Evolutionary conservation across 2,888 invertebrate species (phyloP).

Genomic region (Neuroscelio doddi): DNA sequence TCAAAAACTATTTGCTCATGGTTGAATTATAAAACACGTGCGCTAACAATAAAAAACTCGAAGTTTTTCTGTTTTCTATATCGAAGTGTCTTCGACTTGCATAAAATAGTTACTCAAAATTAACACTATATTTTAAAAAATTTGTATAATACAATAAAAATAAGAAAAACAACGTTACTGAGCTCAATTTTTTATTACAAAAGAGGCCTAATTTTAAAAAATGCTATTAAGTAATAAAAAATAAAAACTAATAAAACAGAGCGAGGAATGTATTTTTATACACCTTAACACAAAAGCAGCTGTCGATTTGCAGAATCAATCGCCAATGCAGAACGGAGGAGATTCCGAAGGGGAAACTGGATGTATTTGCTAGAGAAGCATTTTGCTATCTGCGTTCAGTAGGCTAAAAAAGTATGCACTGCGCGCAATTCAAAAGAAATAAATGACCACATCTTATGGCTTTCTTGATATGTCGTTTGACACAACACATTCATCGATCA

Average conservation of each 20-base stretch:
- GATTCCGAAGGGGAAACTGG: slow-evolving; percentile 88
- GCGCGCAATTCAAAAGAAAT: slow-evolving; percentile 27
- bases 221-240: too few relatives aligned
- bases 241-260: neutral
- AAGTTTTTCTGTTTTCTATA: too few relatives aligned
- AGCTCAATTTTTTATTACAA: too few relatives aligned
- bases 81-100: too few relatives aligned
- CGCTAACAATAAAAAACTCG: too few relatives aligned
- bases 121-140: too few relatives aligned
- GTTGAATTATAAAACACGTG: too few relatives aligned
- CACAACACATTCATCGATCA: neutral
- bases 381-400: slow-evolving; percentile 17
- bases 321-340: slow-evolving; percentile 84
- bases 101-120: too few relatives aligned
- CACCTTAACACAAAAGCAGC: slow-evolving; percentile 75
- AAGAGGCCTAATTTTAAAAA: too few relatives aligned
- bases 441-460: slow-evolving; percentile 16
- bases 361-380: slow-evolving; percentile 81
- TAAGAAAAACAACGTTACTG: too few relatives aligned
- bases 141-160: too few relatives aligned
- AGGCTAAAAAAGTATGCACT: slow-evolving; percentile 28
- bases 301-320: slow-evolving; percentile 88
- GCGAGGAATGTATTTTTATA: slow-evolving; percentile 28
- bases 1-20: too few relatives aligned
- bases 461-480: slow-evolving; percentile 21